These are phyloP conservation scores for Danaus melanippus DNA, from an alignment of 1,140 invertebrate species.

Conservation along the genomic window DNA sequence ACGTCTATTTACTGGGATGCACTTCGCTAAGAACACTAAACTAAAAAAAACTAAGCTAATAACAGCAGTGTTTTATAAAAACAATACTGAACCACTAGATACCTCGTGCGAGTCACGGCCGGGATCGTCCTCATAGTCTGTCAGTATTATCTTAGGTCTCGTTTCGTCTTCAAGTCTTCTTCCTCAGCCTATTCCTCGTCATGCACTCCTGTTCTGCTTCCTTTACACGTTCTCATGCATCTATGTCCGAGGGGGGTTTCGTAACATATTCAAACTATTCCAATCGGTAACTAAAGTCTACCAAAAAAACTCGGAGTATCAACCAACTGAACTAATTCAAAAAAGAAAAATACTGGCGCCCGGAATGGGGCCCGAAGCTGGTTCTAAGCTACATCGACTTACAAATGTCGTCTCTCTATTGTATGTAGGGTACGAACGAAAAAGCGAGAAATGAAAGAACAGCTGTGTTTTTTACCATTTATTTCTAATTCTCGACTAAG, in stretches of 20 bases:
- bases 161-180: conserved; percentile 26
- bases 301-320: conserved; percentile 10
- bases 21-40: conserved; percentile 51
- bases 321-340: conserved; percentile 15
- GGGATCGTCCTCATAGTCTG: neutral
- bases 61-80: conserved; percentile 28
- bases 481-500: conserved; percentile 65
- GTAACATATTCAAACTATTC: conserved; percentile 21
- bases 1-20: conserved; percentile 66
- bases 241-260: conserved; percentile 34
- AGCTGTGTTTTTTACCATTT: conserved; percentile 67
- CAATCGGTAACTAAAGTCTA: conserved; percentile 23
- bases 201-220: conserved; percentile 48
- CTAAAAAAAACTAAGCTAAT: conserved; percentile 43
- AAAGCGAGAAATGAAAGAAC: conserved; percentile 69
- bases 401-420: conserved; percentile 35
- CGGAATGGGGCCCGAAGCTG: conserved; percentile 46
- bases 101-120: neutral
- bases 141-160: conserved; percentile 48
- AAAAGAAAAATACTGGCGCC: conserved; percentile 46
- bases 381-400: conserved; percentile 35
- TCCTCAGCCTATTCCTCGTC: conserved; percentile 26
- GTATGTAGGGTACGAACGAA: conserved; percentile 42
- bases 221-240: conserved; percentile 44
- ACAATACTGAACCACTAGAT: conserved; percentile 35